Base-by-base conservation (phyloP, 64 coral and sea anemone genomes). In the Montipora cactus region DNA sequence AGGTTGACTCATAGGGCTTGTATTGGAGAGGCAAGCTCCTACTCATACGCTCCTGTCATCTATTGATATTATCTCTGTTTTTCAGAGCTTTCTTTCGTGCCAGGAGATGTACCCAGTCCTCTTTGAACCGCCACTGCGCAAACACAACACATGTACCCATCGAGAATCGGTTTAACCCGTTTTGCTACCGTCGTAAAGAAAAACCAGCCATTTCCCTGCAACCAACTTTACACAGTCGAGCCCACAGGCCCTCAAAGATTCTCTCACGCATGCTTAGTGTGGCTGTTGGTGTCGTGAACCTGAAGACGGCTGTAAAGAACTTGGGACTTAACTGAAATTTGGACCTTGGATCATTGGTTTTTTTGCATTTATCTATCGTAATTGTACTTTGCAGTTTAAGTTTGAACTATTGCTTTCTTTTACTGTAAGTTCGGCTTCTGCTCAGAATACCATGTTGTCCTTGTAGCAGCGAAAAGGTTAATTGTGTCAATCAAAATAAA, bases 61-160 rank as follows among this genome's bases (percentile, higher is more conserved):
- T 7, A 10, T 55, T 55, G 5, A 64, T 64, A 64, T 8, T 59
- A 20, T 55, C 13, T 15, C 57, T 80, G 49, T 10, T 68, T 49
- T 15, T 3, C 44, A 84, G 81, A 44, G 81, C 81, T 10, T 84
- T 84, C 45, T 84, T 59, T 48, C 44, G 15, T 9, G 20, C 81
- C 28, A 84, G 81, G 81, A 68, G 45, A 6, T 84, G 81, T 47
- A 84, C 37, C 10, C 81, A 84, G 8, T 68, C 59, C 19, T 59
- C 64, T 67, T 68, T 84, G 22, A 47, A 84, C 68, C 81, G 61
- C 14, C 15, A 84, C 81, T 84, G 82, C 67, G 50, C 67, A 6
- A 47, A 16, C 46, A 70, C 61, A 18, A 8, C 71, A 22, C 47
- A 18, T 3, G 82, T 86, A 5, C 66, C 62, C 19, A 72, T 18